Evolutionary conservation across 1,140 invertebrate genomes (phyloP), one percentile per base, ranked within the genome.

Genomic region (Asobara japonica): DNA sequence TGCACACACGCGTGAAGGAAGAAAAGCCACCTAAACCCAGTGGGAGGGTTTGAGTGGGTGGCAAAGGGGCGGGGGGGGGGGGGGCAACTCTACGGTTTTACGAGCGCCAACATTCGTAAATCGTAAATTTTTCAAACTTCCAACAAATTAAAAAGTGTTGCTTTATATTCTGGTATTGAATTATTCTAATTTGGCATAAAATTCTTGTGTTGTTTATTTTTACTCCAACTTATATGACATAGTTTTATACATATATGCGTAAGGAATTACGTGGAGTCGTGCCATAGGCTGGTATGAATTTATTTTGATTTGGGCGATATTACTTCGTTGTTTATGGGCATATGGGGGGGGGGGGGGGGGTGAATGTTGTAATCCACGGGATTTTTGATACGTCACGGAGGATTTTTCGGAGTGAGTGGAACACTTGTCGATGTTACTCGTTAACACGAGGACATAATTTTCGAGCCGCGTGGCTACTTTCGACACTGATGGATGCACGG

Each of bases 381-480:
- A 56, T 56, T 56, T 25, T 56, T 56, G 6, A 27, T 25, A 25
- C 25, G 51, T 56, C 51, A 56, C 51, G 51, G 13, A 56, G 51
- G 13, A 56, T 56, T 25, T 56, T 56, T 56, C 18, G 25, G 27
- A 62, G 7, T 62, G 13, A 62, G 18, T 16, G 25, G n/a, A 62
- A 31, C 60, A 62, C 60, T 62, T 62, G 60, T 62, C 60, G 60
- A 62, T 62, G n/a, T 62, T 62, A 62, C 29, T 62, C 27, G 60
- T 62, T 62, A 62, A 62, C 60, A 62, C 60, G 77, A 72, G 74
- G 68, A 76, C 77, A 81, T 81, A 78, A 84, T 83, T 80, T 77
- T 80, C 78, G 67, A 72, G 82, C 71, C 82, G 82, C 81, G 82
- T 82, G 81, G 77, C 78, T 33, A 36, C 65, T 45, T 62, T 62